Evolutionary conservation across 1,140 invertebrate species (phyloP).

Genomic region (Cepaea nemoralis): DNA sequence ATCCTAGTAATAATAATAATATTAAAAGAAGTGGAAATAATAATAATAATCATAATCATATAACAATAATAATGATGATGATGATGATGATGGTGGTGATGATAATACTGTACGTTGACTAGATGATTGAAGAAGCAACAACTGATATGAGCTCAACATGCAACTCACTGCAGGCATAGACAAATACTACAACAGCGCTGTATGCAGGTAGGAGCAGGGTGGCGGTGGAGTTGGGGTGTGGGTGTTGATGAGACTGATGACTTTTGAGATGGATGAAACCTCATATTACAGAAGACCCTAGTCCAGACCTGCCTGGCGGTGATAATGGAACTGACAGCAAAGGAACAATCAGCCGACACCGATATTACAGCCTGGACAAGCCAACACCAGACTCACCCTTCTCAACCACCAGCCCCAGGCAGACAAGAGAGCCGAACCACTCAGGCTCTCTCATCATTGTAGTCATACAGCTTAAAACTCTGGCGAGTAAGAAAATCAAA

Average conservation of each 20-base stretch:
- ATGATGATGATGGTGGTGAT: no score
- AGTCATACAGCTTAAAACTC: conserved; percentile 42
- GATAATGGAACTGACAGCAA: neutral
- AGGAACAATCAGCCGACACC: neutral
- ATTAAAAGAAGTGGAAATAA: no score
- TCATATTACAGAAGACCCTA: neutral
- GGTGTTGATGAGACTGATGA: neutral
- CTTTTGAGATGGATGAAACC: neutral
- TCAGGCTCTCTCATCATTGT: conserved; percentile 29
- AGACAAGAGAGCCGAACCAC: neutral
- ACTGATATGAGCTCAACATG: conserved; percentile 14
- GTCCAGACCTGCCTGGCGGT: neutral
- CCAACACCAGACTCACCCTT: neutral
- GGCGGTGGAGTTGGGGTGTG: neutral
- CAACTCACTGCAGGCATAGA: neutral
- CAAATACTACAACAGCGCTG: neutral
- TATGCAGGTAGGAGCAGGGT: neutral
- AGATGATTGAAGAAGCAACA: neutral
- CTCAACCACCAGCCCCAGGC: neutral
- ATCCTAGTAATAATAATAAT: no score
- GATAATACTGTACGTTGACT: no score
- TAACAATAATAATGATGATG: no score
- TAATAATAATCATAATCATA: conserved; percentile 37
- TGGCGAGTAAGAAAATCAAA: conserved; percentile 63
- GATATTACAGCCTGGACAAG: neutral